These are phyloP conservation scores for Terrapene triunguis DNA, from an alignment of 2,113 vertebrate genomes.

Conservation along the genomic window DNA sequence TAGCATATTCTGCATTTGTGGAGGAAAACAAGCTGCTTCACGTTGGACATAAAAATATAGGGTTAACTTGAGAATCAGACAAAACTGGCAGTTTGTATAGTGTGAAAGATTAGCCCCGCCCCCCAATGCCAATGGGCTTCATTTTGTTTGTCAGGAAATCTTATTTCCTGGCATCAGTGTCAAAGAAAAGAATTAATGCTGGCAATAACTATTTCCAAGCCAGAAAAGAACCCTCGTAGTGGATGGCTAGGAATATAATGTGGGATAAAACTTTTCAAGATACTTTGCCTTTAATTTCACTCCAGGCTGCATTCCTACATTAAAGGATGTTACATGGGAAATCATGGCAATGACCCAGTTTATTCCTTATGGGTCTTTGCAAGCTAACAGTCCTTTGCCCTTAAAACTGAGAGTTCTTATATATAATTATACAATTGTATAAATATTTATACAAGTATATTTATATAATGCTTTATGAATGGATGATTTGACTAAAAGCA, in stretches of 20 bases:
- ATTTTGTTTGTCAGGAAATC: not conserved
- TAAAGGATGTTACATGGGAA: conserved; percentile 1
- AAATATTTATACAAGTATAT: conserved; percentile 77
- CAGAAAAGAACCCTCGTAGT: not conserved
- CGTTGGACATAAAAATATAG: not conserved
- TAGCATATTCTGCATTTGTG: not conserved
- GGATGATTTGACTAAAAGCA: not conserved
- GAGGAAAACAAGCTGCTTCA: conserved; percentile 24
- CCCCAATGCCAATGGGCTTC: not conserved
- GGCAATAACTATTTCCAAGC: not conserved
- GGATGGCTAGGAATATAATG: not conserved
- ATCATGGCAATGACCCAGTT: conserved; percentile 50
- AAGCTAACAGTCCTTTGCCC: conserved; percentile 57
- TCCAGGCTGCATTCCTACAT: not conserved
- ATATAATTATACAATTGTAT: conserved; percentile 57
- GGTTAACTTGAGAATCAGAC: not conserved
- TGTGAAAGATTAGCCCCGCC: not conserved
- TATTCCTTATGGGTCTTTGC: conserved; percentile 63
- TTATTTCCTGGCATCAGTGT: not conserved
- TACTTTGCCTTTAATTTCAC: not conserved
- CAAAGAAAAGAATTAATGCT: not conserved
- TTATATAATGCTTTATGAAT: conserved; percentile 54
- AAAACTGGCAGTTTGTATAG: not conserved
- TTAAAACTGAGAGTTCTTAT: conserved; percentile 56
- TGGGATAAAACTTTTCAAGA: not conserved